Conservation (phyloP, 2,888 invertebrate species). For the Hyles lineata region DNA sequence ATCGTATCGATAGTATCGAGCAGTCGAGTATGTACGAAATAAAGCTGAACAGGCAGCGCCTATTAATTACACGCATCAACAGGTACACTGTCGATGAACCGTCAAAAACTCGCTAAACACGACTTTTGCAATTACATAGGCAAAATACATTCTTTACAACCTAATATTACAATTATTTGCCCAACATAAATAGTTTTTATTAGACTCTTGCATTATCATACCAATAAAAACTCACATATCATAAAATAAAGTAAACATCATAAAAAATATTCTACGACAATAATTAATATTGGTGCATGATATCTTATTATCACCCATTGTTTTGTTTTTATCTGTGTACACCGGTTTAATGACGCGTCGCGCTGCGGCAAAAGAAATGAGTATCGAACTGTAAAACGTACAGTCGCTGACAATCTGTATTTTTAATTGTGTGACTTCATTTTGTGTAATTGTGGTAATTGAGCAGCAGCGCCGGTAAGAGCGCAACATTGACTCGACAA, state of each 20-base stretch:
- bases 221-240: not conserved
- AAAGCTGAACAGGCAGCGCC: conserved; percentile 12
- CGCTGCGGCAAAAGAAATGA: not conserved
- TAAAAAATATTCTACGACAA: not conserved
- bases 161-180: not conserved
- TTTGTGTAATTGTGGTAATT: conserved; percentile 19
- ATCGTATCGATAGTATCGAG: not conserved
- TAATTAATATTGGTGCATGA: conserved; percentile 18
- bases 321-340: conserved; percentile 17
- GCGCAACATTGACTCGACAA: conserved; percentile 26
- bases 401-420: conserved; percentile 1
- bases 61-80: conserved; percentile 26
- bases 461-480: conserved; percentile 16
- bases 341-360: conserved; percentile 10
- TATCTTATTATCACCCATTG: conserved; percentile 21
- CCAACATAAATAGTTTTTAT: not conserved
- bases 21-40: not conserved
- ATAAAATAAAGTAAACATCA: conserved; percentile 3
- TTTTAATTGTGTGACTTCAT: conserved; percentile 18
- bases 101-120: conserved; percentile 8
- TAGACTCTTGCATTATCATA: conserved; percentile 1
- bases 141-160: not conserved
- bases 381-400: conserved; percentile 16
- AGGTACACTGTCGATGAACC: conserved; percentile 19
- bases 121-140: not conserved